Evolutionary conservation across 1,140 invertebrate species (phyloP).

Genomic region (Phortica variegata): DNA sequence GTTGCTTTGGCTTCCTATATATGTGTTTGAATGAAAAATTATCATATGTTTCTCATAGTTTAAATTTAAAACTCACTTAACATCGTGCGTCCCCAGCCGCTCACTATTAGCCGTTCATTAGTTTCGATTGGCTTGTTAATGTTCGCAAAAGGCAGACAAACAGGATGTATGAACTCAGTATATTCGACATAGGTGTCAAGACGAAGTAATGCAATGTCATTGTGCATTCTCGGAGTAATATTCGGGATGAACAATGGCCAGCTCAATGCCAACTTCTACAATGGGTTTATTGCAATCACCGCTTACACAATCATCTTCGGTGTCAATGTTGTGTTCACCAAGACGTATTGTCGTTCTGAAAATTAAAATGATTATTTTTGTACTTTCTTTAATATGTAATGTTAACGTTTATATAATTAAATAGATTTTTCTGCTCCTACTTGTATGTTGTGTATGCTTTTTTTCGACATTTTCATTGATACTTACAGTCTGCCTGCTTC

Average conservation of each 20-base stretch:
- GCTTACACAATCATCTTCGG: conserved; percentile 60
- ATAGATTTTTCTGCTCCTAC: no score
- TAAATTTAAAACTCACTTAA: conserved; percentile 28
- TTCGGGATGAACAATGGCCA: conserved; percentile 51
- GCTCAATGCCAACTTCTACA: conserved; percentile 44
- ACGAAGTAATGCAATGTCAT: conserved; percentile 78
- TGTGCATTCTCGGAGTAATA: conserved; percentile 33
- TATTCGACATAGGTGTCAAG: conserved; percentile 71
- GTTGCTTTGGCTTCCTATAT: conserved; percentile 51
- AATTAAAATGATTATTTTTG: neutral
- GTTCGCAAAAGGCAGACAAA: conserved; percentile 67
- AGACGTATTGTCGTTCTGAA: conserved; percentile 60
- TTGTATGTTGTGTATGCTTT: no score
- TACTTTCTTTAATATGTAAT: no score
- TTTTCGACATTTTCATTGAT: neutral
- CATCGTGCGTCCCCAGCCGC: conserved; percentile 72
- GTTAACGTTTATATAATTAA: no score
- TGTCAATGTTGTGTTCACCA: conserved; percentile 64
- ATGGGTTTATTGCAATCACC: conserved; percentile 42
- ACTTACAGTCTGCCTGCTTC: conserved; percentile 44
- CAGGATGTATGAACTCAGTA: conserved; percentile 70
- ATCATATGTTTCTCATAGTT: neutral
- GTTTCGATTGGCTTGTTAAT: conserved; percentile 34
- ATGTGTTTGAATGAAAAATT: neutral
- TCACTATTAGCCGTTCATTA: conserved; percentile 60